Conservation (phyloP, 2,888 invertebrate genomes). For the Acrobasis consociella region DNA sequence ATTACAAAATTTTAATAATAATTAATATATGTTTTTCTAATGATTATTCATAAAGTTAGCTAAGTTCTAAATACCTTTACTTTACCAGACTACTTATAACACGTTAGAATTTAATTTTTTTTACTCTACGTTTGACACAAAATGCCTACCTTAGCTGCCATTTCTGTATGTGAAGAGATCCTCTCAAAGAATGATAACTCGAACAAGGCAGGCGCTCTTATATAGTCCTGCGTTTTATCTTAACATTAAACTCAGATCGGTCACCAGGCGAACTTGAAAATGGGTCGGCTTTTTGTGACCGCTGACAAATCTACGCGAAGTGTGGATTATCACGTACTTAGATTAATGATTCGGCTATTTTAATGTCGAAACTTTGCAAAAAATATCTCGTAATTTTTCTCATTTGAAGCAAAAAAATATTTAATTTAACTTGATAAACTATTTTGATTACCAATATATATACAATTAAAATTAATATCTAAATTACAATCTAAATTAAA, state of each 20-base stretch:
- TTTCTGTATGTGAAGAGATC: constrained; percentile 51
- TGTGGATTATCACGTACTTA: constrained; percentile 5
- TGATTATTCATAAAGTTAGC: no score
- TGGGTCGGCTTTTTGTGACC: constrained; percentile 33
- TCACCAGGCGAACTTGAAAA: constrained; percentile 51
- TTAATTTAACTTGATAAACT: background rate
- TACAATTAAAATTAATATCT: no score
- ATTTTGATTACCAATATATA: no score
- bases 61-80: no score
- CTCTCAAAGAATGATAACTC: constrained; percentile 54
- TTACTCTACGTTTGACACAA: no score
- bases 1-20: no score
- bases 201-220: constrained; percentile 40
- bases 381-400: background rate
- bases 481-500: no score
- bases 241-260: constrained; percentile 31
- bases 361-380: background rate
- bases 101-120: no score
- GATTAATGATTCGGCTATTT: constrained; percentile 1
- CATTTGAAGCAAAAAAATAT: background rate
- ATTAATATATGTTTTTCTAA: no score
- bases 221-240: constrained; percentile 43
- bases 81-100: no score
- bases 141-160: constrained; percentile 63
- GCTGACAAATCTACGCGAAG: background rate